Evolutionary conservation across 2,888 invertebrate genomes (phyloP).

Genomic region (Drosophila lacicola): DNA sequence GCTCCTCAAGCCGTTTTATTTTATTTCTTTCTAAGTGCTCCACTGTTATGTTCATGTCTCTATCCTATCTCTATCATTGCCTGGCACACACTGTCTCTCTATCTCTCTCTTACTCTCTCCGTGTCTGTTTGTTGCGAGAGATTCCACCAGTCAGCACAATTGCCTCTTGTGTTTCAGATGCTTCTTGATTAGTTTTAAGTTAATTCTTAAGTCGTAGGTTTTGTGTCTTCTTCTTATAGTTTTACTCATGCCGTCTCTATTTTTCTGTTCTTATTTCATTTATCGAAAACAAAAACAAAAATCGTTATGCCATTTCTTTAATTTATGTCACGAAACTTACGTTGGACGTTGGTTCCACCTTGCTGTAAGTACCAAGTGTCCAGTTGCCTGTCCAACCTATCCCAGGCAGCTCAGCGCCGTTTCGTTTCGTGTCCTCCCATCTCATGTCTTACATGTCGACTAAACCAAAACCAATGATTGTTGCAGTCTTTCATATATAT

Average conservation of each 20-base stretch:
- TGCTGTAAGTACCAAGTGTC: slow-evolving; percentile 82
- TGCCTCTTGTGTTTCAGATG: slow-evolving; percentile 45
- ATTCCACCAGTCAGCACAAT: slow-evolving; percentile 31
- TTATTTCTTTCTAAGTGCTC: slow-evolving; percentile 28
- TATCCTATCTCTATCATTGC: slow-evolving; percentile 43
- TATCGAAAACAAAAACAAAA: slow-evolving; percentile 38
- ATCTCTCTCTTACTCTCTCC: slow-evolving; percentile 17
- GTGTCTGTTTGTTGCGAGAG: slow-evolving; percentile 33
- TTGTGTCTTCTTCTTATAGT: slow-evolving; percentile 35
- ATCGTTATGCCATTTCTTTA: slow-evolving; percentile 52
- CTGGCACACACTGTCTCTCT: slow-evolving; percentile 46
- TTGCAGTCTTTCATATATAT: slow-evolving; percentile 24
- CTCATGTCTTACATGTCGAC: slow-evolving; percentile 34
- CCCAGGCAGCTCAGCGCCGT: slow-evolving; percentile 44
- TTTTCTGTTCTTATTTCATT: slow-evolving; percentile 52
- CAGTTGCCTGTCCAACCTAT: slow-evolving; percentile 31
- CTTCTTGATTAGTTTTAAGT: slow-evolving; percentile 57
- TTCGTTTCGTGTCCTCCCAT: slow-evolving; percentile 44
- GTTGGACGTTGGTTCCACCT: slow-evolving; percentile 59
- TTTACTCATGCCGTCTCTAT: slow-evolving; percentile 57
- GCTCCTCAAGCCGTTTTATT: slow-evolving; percentile 22
- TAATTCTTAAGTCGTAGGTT: slow-evolving; percentile 54
- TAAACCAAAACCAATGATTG: slow-evolving; percentile 19
- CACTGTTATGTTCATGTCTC: slow-evolving; percentile 34
- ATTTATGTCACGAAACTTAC: slow-evolving; percentile 48